These are phyloP conservation scores for Agonopterix alstromeriana DNA, from an alignment of 2,888 invertebrate species.

Conservation along the genomic window DNA sequence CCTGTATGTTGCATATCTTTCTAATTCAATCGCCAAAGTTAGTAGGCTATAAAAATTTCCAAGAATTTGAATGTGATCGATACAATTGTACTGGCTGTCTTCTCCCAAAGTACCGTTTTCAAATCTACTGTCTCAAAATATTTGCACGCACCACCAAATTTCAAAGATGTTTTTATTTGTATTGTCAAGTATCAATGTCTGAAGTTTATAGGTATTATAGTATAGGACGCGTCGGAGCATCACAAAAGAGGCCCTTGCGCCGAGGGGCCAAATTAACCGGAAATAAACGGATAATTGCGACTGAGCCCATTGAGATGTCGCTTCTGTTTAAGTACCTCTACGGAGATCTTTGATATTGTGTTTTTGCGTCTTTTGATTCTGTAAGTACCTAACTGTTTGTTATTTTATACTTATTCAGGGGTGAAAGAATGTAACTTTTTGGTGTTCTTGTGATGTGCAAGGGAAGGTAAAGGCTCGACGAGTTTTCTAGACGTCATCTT, in stretches of 20 bases:
- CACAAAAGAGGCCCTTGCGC: conserved; percentile 30
- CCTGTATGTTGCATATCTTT: no score
- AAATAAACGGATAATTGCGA: conserved; percentile 52
- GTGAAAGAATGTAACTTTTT: background rate
- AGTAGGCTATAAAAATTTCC: no score
- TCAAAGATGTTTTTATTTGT: conserved; percentile 1
- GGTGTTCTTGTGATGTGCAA: background rate
- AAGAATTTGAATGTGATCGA: no score
- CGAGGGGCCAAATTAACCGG: conserved; percentile 43
- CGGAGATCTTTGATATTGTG: conserved; percentile 20
- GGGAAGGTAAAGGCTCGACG: background rate
- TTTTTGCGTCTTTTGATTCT: conserved; percentile 10
- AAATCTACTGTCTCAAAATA: background rate
- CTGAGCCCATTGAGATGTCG: conserved; percentile 25
- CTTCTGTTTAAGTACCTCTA: conserved; percentile 20
- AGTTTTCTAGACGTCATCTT: no score
- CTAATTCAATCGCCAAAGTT: no score
- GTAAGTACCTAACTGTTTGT: conserved; percentile 1
- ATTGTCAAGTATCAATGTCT: conserved; percentile 11
- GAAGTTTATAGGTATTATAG: conserved; percentile 13
- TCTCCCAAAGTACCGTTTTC: no score
- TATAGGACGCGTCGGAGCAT: conserved; percentile 39
- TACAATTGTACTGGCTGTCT: no score
- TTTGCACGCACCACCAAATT: conserved; percentile 1
- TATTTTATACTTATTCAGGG: conserved; percentile 1